These are phyloP conservation scores for Meleagris gallopavo DNA, from an alignment of 2,113 vertebrate species.

Conservation along the genomic window DNA sequence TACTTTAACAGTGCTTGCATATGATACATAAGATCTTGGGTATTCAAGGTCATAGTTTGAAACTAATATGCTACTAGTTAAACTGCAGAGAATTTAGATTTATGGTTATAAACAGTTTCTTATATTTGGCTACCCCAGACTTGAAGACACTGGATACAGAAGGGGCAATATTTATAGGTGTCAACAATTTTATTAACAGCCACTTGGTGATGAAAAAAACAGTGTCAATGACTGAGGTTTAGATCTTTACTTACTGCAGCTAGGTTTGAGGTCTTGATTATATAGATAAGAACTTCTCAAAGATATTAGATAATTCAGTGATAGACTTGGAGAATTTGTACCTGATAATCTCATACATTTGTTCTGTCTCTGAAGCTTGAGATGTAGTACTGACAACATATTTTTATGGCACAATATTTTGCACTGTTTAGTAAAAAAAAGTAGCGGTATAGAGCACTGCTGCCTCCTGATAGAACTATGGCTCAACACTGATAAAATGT, in stretches of 20 bases:
- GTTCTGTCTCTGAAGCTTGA: background rate
- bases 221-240: background rate
- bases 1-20: background rate
- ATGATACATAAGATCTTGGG: background rate
- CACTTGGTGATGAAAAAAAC: background rate
- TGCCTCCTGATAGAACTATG: background rate
- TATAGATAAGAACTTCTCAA: background rate
- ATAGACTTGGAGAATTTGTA: slow-evolving; percentile 31
- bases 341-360: slow-evolving; percentile 8
- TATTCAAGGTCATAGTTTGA: background rate
- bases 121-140: background rate
- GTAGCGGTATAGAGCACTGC: background rate
- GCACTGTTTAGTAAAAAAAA: background rate
- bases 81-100: background rate
- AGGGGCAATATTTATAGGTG: background rate
- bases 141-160: background rate
- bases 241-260: background rate
- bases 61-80: background rate
- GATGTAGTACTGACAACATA: background rate
- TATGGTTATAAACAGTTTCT: background rate
- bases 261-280: background rate
- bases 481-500: background rate
- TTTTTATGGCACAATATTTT: background rate
- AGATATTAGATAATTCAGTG: slow-evolving; percentile 5
- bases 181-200: background rate